Conservation (phyloP, 2,113 vertebrate genomes). For the Rhizomys pruinosus region DNA sequence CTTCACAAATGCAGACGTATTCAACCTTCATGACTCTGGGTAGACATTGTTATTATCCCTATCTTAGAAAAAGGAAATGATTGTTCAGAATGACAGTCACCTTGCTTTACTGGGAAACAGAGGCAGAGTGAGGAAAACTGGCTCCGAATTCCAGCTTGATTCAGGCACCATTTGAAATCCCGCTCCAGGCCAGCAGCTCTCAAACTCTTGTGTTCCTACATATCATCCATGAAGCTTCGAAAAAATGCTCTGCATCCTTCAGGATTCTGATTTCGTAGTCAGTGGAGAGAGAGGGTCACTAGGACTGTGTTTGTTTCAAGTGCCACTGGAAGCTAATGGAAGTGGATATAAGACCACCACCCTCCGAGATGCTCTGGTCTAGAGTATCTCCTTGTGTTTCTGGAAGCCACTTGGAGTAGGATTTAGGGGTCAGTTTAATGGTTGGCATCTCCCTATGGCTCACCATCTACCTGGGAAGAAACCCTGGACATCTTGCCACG, state of each 20-base stretch:
- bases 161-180: background rate
- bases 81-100: background rate
- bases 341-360: background rate
- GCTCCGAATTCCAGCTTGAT: background rate
- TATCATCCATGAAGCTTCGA: background rate
- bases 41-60: background rate
- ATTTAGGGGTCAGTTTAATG: background rate
- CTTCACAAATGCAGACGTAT: background rate
- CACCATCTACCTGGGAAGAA: background rate
- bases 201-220: background rate
- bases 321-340: background rate
- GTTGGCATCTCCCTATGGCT: background rate
- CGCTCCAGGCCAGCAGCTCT: background rate
- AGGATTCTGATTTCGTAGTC: background rate
- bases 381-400: background rate
- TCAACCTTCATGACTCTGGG: background rate
- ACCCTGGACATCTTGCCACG: rapidly evolving
- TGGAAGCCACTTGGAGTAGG: background rate
- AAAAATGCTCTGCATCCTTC: background rate
- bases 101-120: background rate
- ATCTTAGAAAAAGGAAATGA: background rate
- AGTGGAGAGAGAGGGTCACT: background rate
- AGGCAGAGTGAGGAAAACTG: background rate
- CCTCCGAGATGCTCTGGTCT: background rate
- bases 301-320: background rate